Conservation (phyloP, 2,113 vertebrate species). For the Carettochelys insculpta region DNA sequence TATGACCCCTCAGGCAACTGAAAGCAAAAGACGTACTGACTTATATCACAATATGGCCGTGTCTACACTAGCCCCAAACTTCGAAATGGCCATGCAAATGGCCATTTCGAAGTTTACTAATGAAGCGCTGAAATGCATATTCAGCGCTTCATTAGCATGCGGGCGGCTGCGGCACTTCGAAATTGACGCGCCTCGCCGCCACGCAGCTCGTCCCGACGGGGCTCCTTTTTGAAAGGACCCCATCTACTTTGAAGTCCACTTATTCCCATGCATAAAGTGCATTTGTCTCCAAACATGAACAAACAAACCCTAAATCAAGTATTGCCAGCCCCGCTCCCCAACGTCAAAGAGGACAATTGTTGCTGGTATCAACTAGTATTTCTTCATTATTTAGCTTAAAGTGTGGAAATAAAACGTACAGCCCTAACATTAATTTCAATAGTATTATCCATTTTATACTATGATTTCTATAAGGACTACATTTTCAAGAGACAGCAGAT, state of each 20-base stretch:
- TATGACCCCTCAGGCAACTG: not conserved
- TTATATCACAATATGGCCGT: no score
- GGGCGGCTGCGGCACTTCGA: no score
- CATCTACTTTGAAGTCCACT: no score
- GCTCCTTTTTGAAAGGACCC: no score
- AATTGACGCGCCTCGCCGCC: no score
- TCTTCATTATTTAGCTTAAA: not conserved
- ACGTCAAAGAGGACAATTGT: not conserved
- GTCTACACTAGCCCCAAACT: no score
- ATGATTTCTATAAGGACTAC: constrained; percentile 16
- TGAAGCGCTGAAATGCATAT: no score
- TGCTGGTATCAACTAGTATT: not conserved
- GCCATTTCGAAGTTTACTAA: no score
- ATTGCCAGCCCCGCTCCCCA: not conserved
- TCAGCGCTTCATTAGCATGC: no score
- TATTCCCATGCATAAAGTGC: not conserved
- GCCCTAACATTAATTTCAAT: not conserved
- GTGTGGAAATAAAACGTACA: not conserved
- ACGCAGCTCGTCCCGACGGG: no score
- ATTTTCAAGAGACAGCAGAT: constrained; percentile 33
- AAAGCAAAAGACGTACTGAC: not conserved
- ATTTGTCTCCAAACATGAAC: not conserved
- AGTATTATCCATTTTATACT: not conserved
- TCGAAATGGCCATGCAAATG: no score
- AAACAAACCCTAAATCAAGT: not conserved